Base-by-base conservation (phyloP, 2,113 vertebrate genomes). In the Hystrix brachyura region DNA sequence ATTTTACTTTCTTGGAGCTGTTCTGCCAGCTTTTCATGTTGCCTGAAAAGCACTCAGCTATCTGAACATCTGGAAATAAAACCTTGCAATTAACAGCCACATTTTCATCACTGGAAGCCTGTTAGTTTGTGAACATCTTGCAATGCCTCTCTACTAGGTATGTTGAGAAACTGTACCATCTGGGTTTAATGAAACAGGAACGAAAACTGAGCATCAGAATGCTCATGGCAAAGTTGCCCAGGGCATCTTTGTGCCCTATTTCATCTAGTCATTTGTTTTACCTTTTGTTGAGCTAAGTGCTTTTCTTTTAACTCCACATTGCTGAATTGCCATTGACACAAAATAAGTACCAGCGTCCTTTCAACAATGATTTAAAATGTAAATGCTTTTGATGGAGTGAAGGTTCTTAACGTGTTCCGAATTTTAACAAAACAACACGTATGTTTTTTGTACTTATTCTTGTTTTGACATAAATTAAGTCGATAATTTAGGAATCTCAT, bases 11-110 rank as follows among this genome's bases (percentile, higher is more conserved):
- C 84, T 96, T 95, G 43, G 29, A 91, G 17, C 79, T 80, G 72
- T 95, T 95, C 67, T 97, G 91, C 65, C 55, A 59, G 60, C 82
- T 95, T 98, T 95, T 84, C 14, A 2, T 95, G 91, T 79, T 95
- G 59, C 96, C 91, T 98, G 98, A 95, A 98, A 97, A 97, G 94
- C 86, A 93, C 92, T 98, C 94, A 94, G 90, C 96, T 97, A 82
- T 74, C 83, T 95, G 94, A 97, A 98, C 98, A 98, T 98, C 97
- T 98, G 98, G 97, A 98, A 98, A 93, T 97, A 97, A 98, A 98
- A 98, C 91, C 87, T 97, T 46, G 91, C 97, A 93, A 98, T 98
- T 98, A 98, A 93, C 97, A 98, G 97, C 97, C 96, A 60, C 32
- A 65, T 97, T 98, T 97, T 98, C 97, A 97, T 97, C 84, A 0